Conservation (phyloP, 1,140 invertebrate genomes). For the Vanessa tameamea region DNA sequence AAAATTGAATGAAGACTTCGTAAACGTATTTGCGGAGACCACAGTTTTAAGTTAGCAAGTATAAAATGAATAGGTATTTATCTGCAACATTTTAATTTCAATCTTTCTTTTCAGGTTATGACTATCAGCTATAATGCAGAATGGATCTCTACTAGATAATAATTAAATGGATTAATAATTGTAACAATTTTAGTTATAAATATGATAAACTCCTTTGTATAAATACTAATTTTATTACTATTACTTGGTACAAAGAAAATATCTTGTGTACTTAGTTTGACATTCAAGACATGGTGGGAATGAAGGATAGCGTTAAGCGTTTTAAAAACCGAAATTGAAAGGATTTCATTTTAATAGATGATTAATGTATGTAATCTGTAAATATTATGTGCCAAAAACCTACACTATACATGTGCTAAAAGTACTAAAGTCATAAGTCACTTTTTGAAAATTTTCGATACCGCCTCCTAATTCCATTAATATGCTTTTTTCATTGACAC, state of each 20-base stretch:
- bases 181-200: slow-evolving; percentile 54
- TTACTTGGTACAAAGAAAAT: slow-evolving; percentile 32
- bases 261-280: slow-evolving; percentile 42
- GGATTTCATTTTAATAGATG: neutral
- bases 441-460: slow-evolving; percentile 7
- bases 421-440: slow-evolving; percentile 12
- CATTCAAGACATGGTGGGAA: slow-evolving; percentile 34
- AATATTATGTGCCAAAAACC: slow-evolving; percentile 30
- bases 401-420: slow-evolving; percentile 12
- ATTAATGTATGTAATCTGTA: slow-evolving; percentile 15
- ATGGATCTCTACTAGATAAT: slow-evolving; percentile 67
- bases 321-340: slow-evolving; percentile 6
- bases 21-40: too few relatives aligned
- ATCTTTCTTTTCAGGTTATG: slow-evolving; percentile 45
- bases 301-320: slow-evolving; percentile 27
- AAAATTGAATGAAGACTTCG: too few relatives aligned
- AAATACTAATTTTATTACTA: slow-evolving; percentile 19
- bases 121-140: slow-evolving; percentile 46
- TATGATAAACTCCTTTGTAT: slow-evolving; percentile 50
- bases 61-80: too few relatives aligned
- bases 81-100: too few relatives aligned
- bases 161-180: slow-evolving; percentile 49
- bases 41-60: too few relatives aligned
- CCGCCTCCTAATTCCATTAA: neutral
- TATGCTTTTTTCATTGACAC: slow-evolving; percentile 1